Percentiles rank a stretch among this genome's conserved stretches.
These are phyloP conservation scores for Protosalanx chinensis DNA, from an alignment of 2,797 vertebrate species.

Conservation along the genomic window DNA sequence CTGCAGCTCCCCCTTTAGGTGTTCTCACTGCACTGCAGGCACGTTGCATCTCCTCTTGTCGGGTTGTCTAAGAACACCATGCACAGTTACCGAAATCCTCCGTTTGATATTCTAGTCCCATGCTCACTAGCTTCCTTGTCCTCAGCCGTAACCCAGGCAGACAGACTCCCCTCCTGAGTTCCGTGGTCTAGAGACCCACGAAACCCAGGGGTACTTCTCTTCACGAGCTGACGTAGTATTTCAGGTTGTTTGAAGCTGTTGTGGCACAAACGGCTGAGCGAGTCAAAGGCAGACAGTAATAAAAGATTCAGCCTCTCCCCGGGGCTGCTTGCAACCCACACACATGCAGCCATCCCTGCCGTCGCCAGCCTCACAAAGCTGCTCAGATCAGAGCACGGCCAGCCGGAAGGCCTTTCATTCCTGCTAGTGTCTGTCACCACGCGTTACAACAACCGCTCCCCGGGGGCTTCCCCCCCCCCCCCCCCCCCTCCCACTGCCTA, in stretches of 20 bases:
- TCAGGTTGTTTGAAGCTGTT: constrained; percentile 38
- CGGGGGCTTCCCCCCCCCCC: too few species aligned
- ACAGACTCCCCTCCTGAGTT: background rate
- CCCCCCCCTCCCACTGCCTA: background rate
- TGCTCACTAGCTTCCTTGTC: background rate
- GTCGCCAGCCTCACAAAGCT: constrained; percentile 2
- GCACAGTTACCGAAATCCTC: background rate
- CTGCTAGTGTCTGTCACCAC: background rate
- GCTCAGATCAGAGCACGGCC: background rate
- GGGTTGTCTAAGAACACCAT: constrained; percentile 13
- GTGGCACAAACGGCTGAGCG: constrained; percentile 49
- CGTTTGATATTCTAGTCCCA: background rate
- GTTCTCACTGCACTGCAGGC: background rate
- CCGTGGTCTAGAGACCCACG: constrained; percentile 1
- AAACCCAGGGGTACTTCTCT: constrained; percentile 37
- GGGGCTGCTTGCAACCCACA: constrained; percentile 23
- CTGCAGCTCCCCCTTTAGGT: background rate
- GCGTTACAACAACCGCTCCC: background rate
- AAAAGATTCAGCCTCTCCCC: constrained; percentile 53
- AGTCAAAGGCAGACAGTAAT: constrained; percentile 52
- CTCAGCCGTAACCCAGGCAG: background rate
- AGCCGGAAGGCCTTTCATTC: constrained; percentile 1
- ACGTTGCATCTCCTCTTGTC: constrained; percentile 29
- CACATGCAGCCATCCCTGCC: constrained; percentile 2
- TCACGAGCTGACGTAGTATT: constrained; percentile 55